Percentiles rank a stretch among this genome's conserved stretches.
phyloP scores from a whole-genome alignment of 1,140 invertebrate genomes.

The Ceratitis capitata region DNA sequence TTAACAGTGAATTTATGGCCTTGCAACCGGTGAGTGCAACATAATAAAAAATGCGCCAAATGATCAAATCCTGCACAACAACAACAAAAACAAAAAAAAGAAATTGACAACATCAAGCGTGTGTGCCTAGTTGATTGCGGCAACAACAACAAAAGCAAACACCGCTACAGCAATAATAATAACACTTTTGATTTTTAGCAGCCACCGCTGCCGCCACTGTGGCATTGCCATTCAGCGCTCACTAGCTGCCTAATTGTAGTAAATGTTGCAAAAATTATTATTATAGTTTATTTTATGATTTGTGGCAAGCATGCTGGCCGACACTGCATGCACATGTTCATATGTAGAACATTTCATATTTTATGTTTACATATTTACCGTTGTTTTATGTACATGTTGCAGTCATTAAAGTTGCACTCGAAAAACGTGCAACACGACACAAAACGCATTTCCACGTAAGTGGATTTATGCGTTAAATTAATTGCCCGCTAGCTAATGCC shows the following conservation, averaged over 20 bases:
- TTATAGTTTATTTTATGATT: conserved; percentile 31
- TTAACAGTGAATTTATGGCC: conserved; percentile 40
- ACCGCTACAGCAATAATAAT: not conserved
- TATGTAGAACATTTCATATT: not conserved
- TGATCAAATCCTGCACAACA: not conserved
- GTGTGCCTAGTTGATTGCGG: not conserved
- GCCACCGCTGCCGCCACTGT: not conserved
- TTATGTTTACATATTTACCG: conserved; percentile 30
- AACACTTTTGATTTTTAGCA: conserved; percentile 31
- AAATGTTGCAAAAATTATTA: conserved; percentile 31
- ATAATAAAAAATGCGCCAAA: not conserved
- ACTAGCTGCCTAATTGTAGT: conserved; percentile 34
- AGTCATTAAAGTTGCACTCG: conserved; percentile 5
- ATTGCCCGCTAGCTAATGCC: not conserved
- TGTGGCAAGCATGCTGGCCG: not conserved
- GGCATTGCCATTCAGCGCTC: not conserved
- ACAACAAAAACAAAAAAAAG: no score
- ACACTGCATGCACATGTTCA: not conserved
- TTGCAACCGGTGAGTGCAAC: not conserved
- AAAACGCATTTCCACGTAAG: not conserved
- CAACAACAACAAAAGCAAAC: not conserved
- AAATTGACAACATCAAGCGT: not conserved
- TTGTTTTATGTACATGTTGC: conserved; percentile 6
- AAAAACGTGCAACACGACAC: not conserved
- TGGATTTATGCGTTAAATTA: conserved; percentile 32